Evolutionary conservation across 2,113 vertebrate species (phyloP), one percentile per base, ranked within the genome.

Genomic region (Pantherophis guttatus): DNA sequence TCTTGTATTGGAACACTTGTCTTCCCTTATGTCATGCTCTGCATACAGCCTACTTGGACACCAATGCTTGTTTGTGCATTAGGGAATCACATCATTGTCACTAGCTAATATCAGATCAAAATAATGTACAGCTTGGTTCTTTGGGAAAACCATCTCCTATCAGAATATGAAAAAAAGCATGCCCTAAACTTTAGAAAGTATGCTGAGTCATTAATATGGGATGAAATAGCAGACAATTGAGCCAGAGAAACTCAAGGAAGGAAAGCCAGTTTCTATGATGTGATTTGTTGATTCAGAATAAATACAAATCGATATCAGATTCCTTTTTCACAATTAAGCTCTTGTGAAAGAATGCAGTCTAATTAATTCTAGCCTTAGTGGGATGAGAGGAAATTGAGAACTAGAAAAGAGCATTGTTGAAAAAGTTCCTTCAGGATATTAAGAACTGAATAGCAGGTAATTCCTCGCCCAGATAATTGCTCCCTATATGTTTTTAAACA

Each of bases 401-500:
- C 87, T 8, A 91, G 95, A 94, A 96, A 96, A 96, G 92, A 91
- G 93, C 0, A 87, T 59, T 29, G 29, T 90, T 33, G 93, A 90
- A 90, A 88, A 94, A 94, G 96, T 95, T 96, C 81, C 93, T 94
- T n/a, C 95, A 94, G 91, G 95, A 92, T 94, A 96, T 94, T 97
- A 96, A 96, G 91, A 90, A 93, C 65, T 75, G 29, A 75, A 33
- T 75, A 33, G 65, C n/a, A 75, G 65, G n/a, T 75, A 86, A 86
- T 86, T 86, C 86, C 96, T 96, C 95, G 95, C 95, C 24, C 53
- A n/a, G 44, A 87, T 91, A 91, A 97, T 97, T 96, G 95, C 97
- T 96, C 96, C 90, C 1, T 96, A 96, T 96, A 97, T 98, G 94
- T 96, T 97, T 97, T 97, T 95, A 95, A 93, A 95, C 57, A 96